Base-by-base conservation (phyloP, 2,888 invertebrate genomes). In the Iphiclides podalirius region DNA sequence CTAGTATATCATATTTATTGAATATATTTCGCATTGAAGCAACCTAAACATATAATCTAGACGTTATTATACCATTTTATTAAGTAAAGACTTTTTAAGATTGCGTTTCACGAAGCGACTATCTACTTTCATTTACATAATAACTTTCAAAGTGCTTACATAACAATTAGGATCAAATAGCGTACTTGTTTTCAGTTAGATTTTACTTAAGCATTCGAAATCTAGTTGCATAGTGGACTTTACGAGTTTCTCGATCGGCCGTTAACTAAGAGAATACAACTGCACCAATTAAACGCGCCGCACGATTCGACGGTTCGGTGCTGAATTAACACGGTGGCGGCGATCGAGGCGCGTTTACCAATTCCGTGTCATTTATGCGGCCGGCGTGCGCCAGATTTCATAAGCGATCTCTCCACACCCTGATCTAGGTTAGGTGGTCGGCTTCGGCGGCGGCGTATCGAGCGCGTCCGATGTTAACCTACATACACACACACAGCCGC, bases 361-460 rank as follows among this genome's bases (percentile, higher is more conserved):
- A 68, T 72, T 75, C 72, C 67, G 72, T 79, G 81, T 77, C 77
- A 79, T n/a, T n/a, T n/a, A n/a, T 79, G 79, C 76, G 83, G 82
- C 66, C 74, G 66, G 69, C 76, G 79, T 79, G 84, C 78, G 83
- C 86, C 83, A 86, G 84, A 88, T 87, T 87, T 87, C 85, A 87
- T 86, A 86, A 86, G 84, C 85, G 81, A 85, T 86, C 85, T 88
- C 87, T 84, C 85, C 75, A 76, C 79, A 82, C 86, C 86, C 86
- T 87, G 87, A 87, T 86, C 86, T 87, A 84, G 87, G 88, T 88
- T 88, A 88, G 81, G 83, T 86, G 85, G 85, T 78, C 87, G 86
- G 75, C 84, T 78, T 74, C 81, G 78, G 72, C 75, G 77, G 72
- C 75, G 68, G 73, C 78, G 72, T n/a, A 88, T 87, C 79, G 87